A percentile compares a stretch with the other conserved stretches of the same genome.
Evolutionary conservation across 2,888 invertebrate genomes (phyloP).

Genomic region (Cancer borealis): DNA sequence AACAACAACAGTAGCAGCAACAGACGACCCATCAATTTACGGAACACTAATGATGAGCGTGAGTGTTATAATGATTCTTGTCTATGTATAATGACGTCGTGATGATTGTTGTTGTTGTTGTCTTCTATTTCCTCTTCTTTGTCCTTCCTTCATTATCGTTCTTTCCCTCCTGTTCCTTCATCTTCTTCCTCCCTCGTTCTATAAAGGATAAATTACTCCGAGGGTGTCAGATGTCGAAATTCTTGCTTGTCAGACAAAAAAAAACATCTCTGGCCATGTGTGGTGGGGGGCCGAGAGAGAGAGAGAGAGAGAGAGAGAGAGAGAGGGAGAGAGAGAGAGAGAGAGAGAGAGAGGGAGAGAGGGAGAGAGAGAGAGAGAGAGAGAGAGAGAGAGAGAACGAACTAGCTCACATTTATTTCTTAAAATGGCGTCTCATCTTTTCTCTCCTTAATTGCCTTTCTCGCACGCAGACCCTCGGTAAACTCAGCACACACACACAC

Average conservation of each 20-base stretch:
- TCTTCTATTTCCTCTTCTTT: background rate
- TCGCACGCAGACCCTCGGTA: background rate
- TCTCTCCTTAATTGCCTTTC: constrained; percentile 30
- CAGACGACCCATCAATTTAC: background rate
- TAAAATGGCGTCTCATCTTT: constrained; percentile 18
- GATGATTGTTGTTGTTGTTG: background rate
- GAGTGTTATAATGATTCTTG: background rate
- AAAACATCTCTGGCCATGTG: background rate
- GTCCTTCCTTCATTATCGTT: background rate
- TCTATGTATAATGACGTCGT: background rate
- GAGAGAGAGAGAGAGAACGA: background rate
- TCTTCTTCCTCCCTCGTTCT: background rate
- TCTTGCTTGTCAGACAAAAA: background rate
- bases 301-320: constrained; percentile 25
- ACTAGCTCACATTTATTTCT: background rate
- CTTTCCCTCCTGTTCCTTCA: background rate
- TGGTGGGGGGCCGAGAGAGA: background rate
- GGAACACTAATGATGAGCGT: background rate
- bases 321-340: constrained; percentile 28
- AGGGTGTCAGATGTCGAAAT: background rate
- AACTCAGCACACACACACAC: constrained; percentile 16
- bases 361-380: constrained; percentile 21
- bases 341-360: constrained; percentile 27
- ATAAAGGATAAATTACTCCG: background rate
- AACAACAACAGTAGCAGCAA: background rate